These are phyloP conservation scores for Mormyrus iriodes DNA, from an alignment of 2,113 vertebrate species.

Conservation along the genomic window DNA sequence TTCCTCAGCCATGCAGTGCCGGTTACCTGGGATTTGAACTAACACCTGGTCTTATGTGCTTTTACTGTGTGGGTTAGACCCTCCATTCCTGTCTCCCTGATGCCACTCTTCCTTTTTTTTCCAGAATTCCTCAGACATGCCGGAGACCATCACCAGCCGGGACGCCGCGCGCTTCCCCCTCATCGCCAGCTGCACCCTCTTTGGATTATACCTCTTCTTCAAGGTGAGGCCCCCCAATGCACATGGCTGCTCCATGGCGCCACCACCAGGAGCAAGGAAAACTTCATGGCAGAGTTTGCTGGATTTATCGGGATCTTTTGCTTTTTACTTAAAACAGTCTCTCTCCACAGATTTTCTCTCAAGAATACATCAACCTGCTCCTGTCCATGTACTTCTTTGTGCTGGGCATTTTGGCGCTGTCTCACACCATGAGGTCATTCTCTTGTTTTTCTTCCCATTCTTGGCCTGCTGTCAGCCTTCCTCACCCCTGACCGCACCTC, in stretches of 20 bases:
- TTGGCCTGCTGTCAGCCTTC: not conserved
- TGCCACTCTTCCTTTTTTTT: not conserved
- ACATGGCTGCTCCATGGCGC: not conserved
- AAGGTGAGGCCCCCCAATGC: slow-evolving; percentile 69
- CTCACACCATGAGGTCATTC: slow-evolving; percentile 93
- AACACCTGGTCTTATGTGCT: not conserved
- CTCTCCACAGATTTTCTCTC: slow-evolving; percentile 80
- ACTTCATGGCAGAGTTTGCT: not conserved
- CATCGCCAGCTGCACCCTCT: slow-evolving; percentile 91
- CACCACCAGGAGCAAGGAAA: not conserved
- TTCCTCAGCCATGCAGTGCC: not conserved
- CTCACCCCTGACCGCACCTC: too few relatives aligned
- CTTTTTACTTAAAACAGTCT: not conserved
- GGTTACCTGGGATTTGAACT: not conserved
- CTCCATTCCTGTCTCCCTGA: not conserved
- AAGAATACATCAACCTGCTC: slow-evolving; percentile 96
- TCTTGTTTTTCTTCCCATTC: not conserved
- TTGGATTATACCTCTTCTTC: slow-evolving; percentile 96
- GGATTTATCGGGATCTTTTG: not conserved
- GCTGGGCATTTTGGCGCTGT: slow-evolving; percentile 91
- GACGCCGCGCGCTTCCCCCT: slow-evolving; percentile 92
- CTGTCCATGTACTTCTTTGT: slow-evolving; percentile 97
- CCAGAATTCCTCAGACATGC: slow-evolving; percentile 89
- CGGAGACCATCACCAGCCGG: slow-evolving; percentile 91
- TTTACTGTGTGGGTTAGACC: not conserved